These are phyloP conservation scores for Helogale parvula DNA, from an alignment of 2,113 vertebrate genomes.

Conservation along the genomic window DNA sequence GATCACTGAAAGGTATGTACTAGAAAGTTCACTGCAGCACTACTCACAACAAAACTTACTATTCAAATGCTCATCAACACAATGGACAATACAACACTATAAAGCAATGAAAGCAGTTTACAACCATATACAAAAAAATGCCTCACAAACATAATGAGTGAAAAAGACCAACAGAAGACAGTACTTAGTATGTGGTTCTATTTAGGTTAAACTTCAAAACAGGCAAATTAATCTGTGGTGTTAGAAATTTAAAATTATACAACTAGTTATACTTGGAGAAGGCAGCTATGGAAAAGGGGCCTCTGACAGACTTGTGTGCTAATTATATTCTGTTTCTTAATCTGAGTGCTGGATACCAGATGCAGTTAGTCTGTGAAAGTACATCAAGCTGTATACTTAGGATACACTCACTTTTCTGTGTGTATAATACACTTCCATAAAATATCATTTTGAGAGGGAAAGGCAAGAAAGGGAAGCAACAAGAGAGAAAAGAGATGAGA, in stretches of 20 bases:
- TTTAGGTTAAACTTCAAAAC: not conserved
- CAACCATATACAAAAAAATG: not conserved
- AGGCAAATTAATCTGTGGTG: not conserved
- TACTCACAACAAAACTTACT: constrained; percentile 6
- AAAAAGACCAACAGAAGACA: not conserved
- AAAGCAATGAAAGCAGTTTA: not conserved
- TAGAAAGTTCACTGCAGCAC: not conserved
- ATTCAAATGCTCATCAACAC: not conserved
- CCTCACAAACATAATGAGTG: not conserved
- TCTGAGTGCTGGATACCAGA: not conserved
- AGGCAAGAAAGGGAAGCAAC: not conserved
- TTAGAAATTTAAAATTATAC: not conserved
- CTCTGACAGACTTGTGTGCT: not conserved
- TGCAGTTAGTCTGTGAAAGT: not conserved
- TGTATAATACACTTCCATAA: not conserved
- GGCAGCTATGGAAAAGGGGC: not conserved
- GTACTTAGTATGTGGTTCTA: not conserved
- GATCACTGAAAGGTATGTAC: not conserved
- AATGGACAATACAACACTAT: not conserved
- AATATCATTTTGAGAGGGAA: not conserved
- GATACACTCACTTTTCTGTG: not conserved
- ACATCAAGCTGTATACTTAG: not conserved
- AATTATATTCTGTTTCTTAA: not conserved
- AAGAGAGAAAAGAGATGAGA: not conserved
- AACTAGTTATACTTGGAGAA: constrained; percentile 8